Conservation (phyloP, 2,797 vertebrate genomes). For the Eurystomus glaucurus region DNA sequence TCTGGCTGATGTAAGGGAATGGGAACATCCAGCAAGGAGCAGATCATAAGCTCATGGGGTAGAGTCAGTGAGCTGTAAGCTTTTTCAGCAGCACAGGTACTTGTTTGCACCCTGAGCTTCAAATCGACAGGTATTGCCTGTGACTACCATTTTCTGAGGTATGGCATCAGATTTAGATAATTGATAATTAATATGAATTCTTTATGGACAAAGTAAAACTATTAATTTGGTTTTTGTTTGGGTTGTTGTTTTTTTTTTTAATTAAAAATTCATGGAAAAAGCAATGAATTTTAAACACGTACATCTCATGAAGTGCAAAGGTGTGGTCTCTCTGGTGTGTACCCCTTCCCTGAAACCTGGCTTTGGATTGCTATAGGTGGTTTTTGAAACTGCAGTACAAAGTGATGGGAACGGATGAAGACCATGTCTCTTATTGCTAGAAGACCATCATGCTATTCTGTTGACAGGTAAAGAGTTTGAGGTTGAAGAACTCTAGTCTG, state of each 20-base stretch:
- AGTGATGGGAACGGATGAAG: neutral
- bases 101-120: neutral
- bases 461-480: neutral
- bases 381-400: neutral
- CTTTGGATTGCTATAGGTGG: neutral
- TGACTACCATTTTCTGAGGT: neutral
- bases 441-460: neutral
- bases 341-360: neutral
- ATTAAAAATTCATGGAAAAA: neutral
- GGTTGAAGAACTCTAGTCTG: neutral
- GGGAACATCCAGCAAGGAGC: neutral
- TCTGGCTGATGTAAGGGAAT: neutral
- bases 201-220: neutral
- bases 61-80: neutral
- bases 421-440: neutral
- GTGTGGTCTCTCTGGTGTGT: neutral
- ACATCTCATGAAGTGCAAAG: neutral
- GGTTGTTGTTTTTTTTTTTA: no score
- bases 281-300: neutral
- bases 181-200: neutral
- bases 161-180: neutral
- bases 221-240: neutral
- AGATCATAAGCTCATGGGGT: accelerated
- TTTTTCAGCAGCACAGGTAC: neutral
- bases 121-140: accelerated